These are phyloP conservation scores for Galemys pyrenaicus DNA, from an alignment of 2,113 vertebrate species.

Conservation along the genomic window DNA sequence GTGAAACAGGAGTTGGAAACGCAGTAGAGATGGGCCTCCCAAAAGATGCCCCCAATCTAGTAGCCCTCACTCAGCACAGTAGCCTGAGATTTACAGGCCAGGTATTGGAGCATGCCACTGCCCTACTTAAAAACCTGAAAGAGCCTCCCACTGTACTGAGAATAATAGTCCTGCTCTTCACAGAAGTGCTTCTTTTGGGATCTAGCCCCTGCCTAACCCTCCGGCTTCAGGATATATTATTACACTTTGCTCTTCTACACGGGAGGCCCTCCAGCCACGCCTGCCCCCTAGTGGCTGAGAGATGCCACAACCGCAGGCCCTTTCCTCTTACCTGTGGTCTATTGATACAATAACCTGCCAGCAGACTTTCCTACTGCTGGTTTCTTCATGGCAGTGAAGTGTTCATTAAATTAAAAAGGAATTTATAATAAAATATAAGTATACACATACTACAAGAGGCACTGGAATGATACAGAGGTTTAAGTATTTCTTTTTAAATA, in stretches of 20 bases:
- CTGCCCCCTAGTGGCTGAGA: background rate
- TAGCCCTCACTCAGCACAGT: background rate
- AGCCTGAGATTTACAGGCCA: background rate
- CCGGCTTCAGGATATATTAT: background rate
- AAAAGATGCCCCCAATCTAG: background rate
- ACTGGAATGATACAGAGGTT: background rate
- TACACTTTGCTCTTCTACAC: background rate
- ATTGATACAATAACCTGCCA: background rate
- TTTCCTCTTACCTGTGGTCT: background rate
- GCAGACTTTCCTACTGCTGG: conserved; percentile 4
- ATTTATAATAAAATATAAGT: background rate
- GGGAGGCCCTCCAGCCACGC: background rate
- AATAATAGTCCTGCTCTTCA: background rate
- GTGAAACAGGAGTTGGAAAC: conserved; percentile 22
- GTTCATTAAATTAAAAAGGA: conserved; percentile 30
- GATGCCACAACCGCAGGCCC: background rate
- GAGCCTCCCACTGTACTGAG: background rate
- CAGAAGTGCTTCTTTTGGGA: background rate
- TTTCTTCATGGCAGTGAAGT: background rate
- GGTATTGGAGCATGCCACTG: background rate
- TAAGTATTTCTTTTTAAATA: conserved; percentile 41
- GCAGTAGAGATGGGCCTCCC: background rate
- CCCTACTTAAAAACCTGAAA: background rate
- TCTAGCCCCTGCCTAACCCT: background rate
- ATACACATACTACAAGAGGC: background rate